phyloP scores from a whole-genome alignment of 2,113 vertebrate genomes.

The Anser brachyrhynchus region DNA sequence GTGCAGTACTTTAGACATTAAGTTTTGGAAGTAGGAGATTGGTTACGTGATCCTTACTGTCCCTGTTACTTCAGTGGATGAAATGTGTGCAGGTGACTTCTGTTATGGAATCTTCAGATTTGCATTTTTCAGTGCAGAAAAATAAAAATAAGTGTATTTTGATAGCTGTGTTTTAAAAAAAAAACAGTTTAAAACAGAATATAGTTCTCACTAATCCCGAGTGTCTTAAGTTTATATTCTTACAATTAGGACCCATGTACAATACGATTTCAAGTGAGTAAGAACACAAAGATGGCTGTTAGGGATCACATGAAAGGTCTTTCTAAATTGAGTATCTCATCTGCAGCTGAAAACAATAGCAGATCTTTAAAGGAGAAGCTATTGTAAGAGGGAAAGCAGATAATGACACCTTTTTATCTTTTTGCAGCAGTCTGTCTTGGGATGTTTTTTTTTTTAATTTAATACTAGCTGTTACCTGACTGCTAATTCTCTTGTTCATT shows the following conservation, averaged over 20 bases:
- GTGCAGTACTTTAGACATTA: neutral
- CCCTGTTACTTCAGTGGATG: neutral
- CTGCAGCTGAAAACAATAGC: neutral
- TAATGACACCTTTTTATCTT: neutral
- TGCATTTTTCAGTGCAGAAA: neutral
- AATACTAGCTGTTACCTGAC: neutral
- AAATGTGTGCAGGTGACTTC: neutral
- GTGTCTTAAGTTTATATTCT: neutral
- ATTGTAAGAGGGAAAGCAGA: neutral
- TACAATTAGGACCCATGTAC: neutral
- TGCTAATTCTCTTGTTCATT: neutral
- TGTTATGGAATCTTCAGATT: neutral
- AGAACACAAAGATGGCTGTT: neutral
- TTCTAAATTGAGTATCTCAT: neutral
- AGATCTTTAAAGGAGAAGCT: neutral
- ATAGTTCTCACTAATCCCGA: neutral
- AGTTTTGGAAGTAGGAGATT: neutral
- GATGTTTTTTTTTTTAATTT: neutral
- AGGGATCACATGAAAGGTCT: neutral
- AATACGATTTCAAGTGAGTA: neutral
- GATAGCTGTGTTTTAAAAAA: fast-evolving
- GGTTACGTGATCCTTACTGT: neutral
- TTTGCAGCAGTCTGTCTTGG: neutral
- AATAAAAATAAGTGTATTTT: neutral
- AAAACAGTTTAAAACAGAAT: neutral